These are phyloP conservation scores for Venusia cambrica DNA, from an alignment of 2,888 invertebrate genomes.

Conservation along the genomic window DNA sequence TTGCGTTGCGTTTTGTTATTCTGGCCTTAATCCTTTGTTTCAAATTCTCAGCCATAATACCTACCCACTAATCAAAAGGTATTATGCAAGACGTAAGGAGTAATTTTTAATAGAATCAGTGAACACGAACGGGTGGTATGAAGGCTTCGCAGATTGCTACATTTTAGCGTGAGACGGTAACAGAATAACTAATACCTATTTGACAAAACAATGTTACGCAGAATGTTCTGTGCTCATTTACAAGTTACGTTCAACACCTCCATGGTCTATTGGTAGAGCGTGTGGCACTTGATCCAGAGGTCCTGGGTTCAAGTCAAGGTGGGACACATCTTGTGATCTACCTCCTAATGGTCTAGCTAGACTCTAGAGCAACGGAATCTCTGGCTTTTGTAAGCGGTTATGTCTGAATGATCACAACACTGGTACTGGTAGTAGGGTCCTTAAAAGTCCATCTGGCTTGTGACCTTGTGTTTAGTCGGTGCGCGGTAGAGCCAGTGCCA, in stretches of 20 bases:
- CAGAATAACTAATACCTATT: conserved; percentile 10
- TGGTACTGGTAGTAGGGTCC: too few species aligned
- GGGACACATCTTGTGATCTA: too few species aligned
- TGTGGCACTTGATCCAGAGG: too few species aligned
- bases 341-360: too few species aligned
- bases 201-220: conserved; percentile 7
- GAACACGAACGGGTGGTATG: conserved; percentile 10
- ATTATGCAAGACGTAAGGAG: conserved; percentile 10
- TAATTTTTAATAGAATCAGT: conserved; percentile 12
- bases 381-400: too few species aligned
- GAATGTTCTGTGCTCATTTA: conserved; percentile 2
- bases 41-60: conserved; percentile 7
- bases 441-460: too few species aligned
- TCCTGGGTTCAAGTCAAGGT: too few species aligned
- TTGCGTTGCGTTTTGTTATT: conserved; percentile 10
- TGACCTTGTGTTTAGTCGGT: too few species aligned
- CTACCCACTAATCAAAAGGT: conserved; percentile 7
- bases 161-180: conserved; percentile 12
- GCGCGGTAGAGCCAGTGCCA: too few species aligned
- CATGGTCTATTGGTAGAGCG: background rate
- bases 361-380: too few species aligned
- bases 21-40: conserved; percentile 14
- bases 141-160: conserved; percentile 15
- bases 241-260: background rate
- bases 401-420: too few species aligned